Evolutionary conservation across 2,113 vertebrate species (phyloP).

Genomic region (Thunnus maccoyii): DNA sequence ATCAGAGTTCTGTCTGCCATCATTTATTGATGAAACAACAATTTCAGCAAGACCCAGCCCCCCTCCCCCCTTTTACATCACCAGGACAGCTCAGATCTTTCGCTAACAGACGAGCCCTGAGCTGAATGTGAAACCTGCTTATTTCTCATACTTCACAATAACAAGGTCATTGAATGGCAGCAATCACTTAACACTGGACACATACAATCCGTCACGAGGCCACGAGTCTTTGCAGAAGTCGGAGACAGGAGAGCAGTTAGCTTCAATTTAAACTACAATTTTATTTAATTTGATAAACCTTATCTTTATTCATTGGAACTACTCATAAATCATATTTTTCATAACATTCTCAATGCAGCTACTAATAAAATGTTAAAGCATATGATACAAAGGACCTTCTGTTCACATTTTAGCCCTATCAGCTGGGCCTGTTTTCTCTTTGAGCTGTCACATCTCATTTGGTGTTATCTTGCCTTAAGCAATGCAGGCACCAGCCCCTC

Average conservation of each 20-base stretch:
- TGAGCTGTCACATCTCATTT: conserved; percentile 84
- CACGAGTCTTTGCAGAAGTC: not conserved
- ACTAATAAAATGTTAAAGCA: conserved; percentile 3
- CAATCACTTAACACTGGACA: conserved; percentile 6
- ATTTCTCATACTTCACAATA: conserved; percentile 48
- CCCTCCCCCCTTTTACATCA: conserved; percentile 34
- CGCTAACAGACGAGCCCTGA: conserved; percentile 48
- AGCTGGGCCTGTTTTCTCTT: conserved; percentile 75
- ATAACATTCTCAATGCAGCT: not conserved
- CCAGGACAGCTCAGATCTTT: conserved; percentile 55
- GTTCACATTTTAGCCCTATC: conserved; percentile 67
- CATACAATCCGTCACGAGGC: not conserved
- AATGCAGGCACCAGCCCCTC: conserved; percentile 58
- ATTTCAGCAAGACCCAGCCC: conserved; percentile 41
- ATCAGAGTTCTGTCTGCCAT: conserved; percentile 64
- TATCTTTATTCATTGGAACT: not conserved
- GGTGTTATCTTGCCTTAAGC: conserved; percentile 68
- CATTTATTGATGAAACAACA: conserved; percentile 77
- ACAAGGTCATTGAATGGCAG: conserved; percentile 56
- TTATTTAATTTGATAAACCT: not conserved
- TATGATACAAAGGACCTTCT: conserved; percentile 55
- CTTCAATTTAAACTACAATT: not conserved
- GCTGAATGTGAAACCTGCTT: conserved; percentile 43
- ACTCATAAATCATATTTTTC: not conserved
- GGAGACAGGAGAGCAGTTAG: not conserved